Conservation (phyloP, 1,140 invertebrate genomes). For the Scaptodrosophila lebanonensis region DNA sequence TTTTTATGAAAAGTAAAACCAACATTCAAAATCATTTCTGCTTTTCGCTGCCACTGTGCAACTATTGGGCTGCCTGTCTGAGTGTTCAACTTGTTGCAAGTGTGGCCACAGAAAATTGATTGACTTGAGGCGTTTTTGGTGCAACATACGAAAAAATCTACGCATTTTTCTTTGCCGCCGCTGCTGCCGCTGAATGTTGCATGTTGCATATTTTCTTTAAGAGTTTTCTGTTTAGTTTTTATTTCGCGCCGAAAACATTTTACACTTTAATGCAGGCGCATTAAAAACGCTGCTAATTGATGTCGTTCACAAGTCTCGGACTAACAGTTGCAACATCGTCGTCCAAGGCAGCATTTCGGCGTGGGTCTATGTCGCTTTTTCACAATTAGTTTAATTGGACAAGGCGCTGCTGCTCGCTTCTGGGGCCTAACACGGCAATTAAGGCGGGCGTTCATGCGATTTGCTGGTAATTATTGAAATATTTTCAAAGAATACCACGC, state of each 20-base stretch:
- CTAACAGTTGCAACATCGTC: constrained; percentile 37
- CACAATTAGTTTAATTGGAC: constrained; percentile 49
- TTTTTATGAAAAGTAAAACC: too few relatives aligned
- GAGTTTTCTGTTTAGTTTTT: too few relatives aligned
- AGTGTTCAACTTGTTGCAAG: constrained; percentile 6
- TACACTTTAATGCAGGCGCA: constrained; percentile 61
- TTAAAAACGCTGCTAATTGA: constrained; percentile 68
- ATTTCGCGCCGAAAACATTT: constrained; percentile 53
- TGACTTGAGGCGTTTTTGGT: constrained; percentile 63
- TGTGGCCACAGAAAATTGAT: constrained; percentile 49
- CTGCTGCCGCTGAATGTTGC: neutral
- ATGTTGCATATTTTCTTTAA: constrained; percentile 41
- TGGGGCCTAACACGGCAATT: constrained; percentile 33
- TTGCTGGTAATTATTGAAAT: constrained; percentile 22
- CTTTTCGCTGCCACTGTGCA: too few relatives aligned
- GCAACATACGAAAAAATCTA: constrained; percentile 15
- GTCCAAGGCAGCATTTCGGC: constrained; percentile 1
- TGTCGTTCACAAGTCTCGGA: constrained; percentile 56
- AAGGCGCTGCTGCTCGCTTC: neutral
- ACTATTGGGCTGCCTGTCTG: too few relatives aligned
- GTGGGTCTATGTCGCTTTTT: constrained; percentile 1
- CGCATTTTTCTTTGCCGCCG: constrained; percentile 40
- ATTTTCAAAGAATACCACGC: constrained; percentile 1
- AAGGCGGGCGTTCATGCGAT: constrained; percentile 28
- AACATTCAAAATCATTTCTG: too few relatives aligned